Base-by-base conservation (phyloP, 2,797 vertebrate species). In the Pteronotus mesoamericanus region DNA sequence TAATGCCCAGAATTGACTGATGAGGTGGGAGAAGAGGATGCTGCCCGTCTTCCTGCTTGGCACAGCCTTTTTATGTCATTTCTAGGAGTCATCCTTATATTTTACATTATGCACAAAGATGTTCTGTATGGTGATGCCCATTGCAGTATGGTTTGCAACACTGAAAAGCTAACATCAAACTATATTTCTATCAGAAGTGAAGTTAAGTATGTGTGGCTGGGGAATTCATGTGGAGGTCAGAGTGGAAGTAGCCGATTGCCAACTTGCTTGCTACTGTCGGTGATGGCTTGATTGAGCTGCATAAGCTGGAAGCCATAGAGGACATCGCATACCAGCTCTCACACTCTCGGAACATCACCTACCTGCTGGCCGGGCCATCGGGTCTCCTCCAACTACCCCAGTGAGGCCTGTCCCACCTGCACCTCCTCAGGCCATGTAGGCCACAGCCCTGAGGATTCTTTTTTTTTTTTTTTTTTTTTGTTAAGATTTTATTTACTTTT, bases 251-350 rank as follows among this genome's bases (percentile, higher is more conserved):
- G 98, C 99, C 99, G 77, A 99, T 99, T 0, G 99, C 99, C 92
- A 99, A 99, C 98, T 99, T 99, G 0, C 98, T 99, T 91, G 98
- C 99, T 97, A 98, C 98, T 0, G 99, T 99, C 0, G 99, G 99
- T 0, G 99, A 99, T 0, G 99, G 99, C 53, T 97, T 99, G 97
- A 99, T 99, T 0, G 99, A 99, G 98, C 99, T 99, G 44, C 99
- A 99, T 46, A 99, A 99, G 98, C 98, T 99, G 95, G 99, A 99
- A 95, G 99, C 99, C 0, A 99, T 99, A 0, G 99, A 99, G 97
- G 99, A 99, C 96, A 99, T 99, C 19, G 99, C 99, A 0, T 99
- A 99, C 96, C 99, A 99, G 96, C 99, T 99, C 8, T 99, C 99
- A 0, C 99, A 99, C 46, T 99, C 99, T 5, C 99, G 99, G 75